These are phyloP conservation scores for Drosophila colorata DNA, from an alignment of 2,888 invertebrate genomes.

Conservation along the genomic window DNA sequence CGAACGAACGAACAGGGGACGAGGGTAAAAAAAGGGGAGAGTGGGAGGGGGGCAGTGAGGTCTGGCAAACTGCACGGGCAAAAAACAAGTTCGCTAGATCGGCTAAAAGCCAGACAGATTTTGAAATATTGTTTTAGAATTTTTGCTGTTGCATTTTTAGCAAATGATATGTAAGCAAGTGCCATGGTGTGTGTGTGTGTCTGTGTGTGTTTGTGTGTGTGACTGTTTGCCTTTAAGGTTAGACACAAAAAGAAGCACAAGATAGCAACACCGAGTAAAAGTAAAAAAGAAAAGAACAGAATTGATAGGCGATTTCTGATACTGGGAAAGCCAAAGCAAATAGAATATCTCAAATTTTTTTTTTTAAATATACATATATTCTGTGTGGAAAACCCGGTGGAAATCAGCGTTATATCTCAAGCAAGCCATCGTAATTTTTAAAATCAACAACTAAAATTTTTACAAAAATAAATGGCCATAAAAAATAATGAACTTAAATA, in stretches of 20 bases:
- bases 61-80: slow-evolving; percentile 55
- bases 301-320: slow-evolving; percentile 14
- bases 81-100: slow-evolving; percentile 80
- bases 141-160: slow-evolving; percentile 76
- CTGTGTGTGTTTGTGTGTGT: slow-evolving; percentile 8
- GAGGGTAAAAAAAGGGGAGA: neutral
- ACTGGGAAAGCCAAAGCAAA: neutral
- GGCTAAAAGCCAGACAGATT: slow-evolving; percentile 81
- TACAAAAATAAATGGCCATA: too few relatives aligned
- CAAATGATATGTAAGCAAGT: slow-evolving; percentile 46
- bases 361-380: neutral
- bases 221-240: slow-evolving; percentile 61
- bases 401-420: too few relatives aligned
- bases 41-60: slow-evolving; percentile 14
- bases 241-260: slow-evolving; percentile 63
- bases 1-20: slow-evolving; percentile 21
- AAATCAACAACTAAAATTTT: neutral
- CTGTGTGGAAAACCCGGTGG: neutral
- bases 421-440: too few relatives aligned
- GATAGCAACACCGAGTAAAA: slow-evolving; percentile 10
- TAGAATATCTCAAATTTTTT: neutral
- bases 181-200: slow-evolving; percentile 17
- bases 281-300: neutral
- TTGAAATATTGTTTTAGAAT: slow-evolving; percentile 81
- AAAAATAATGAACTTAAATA: too few relatives aligned